Percentiles rank a stretch among this genome's conserved stretches.
These are phyloP conservation scores for Umimayanthus kanabou DNA, from an alignment of 92 coral and sea anemone species.

Conservation along the genomic window DNA sequence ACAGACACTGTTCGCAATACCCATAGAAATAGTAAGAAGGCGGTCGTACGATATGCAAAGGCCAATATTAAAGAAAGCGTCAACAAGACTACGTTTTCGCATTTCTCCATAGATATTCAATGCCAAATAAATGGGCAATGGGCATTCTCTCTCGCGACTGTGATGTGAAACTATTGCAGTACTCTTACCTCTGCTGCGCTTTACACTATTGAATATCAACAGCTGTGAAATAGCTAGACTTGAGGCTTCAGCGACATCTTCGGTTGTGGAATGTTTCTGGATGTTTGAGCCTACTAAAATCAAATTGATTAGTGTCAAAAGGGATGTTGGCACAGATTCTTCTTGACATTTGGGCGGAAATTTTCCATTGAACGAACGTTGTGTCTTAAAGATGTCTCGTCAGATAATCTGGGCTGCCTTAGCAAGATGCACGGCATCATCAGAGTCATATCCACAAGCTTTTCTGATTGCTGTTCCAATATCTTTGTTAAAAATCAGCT, in stretches of 20 bases:
- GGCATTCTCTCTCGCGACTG: slow-evolving; percentile 47
- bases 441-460: slow-evolving; percentile 47
- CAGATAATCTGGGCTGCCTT: slow-evolving; percentile 18
- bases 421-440: slow-evolving; percentile 32
- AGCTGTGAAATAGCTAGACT: slow-evolving; percentile 21
- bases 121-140: slow-evolving; percentile 43
- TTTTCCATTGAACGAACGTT: slow-evolving; percentile 11
- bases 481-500: slow-evolving; percentile 48
- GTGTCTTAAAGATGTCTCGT: slow-evolving; percentile 11
- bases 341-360: slow-evolving; percentile 26
- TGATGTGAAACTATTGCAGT: slow-evolving; percentile 35
- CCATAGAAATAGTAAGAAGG: slow-evolving; percentile 39
- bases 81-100: slow-evolving; percentile 53
- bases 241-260: slow-evolving; percentile 21
- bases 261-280: slow-evolving; percentile 9
- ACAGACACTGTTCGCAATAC: slow-evolving; percentile 49
- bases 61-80: slow-evolving; percentile 44
- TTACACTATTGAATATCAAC: slow-evolving; percentile 19
- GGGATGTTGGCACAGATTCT: slow-evolving; percentile 20
- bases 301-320: slow-evolving; percentile 6
- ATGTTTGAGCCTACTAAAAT: slow-evolving; percentile 26
- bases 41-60: slow-evolving; percentile 54
- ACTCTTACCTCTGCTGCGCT: slow-evolving; percentile 14
- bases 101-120: slow-evolving; percentile 46
- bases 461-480: slow-evolving; percentile 50